These are phyloP conservation scores for Phrixothrix hirtus DNA, from an alignment of 2,888 invertebrate genomes.

Conservation along the genomic window DNA sequence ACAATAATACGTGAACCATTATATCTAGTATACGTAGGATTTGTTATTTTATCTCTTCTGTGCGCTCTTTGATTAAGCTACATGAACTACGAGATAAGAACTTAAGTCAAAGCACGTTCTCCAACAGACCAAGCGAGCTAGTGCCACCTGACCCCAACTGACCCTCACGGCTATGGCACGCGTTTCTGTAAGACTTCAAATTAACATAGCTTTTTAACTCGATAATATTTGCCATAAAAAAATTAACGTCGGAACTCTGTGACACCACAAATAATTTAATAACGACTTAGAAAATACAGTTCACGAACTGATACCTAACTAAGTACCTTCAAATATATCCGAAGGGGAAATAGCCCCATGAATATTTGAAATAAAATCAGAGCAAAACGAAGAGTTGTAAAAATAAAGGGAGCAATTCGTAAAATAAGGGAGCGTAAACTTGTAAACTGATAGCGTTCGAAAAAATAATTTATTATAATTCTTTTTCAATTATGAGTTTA, in stretches of 20 bases:
- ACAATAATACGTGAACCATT: neutral
- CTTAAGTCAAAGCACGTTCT: constrained; percentile 28
- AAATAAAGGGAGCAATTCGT: constrained; percentile 7
- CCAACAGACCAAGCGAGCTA: constrained; percentile 31
- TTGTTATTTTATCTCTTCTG: constrained; percentile 4
- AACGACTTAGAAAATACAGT: too few species aligned
- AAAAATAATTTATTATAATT: constrained; percentile 15
- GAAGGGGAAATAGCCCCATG: neutral
- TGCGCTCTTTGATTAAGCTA: constrained; percentile 21
- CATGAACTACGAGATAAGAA: constrained; percentile 17
- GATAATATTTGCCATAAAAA: neutral
- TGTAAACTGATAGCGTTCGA: constrained; percentile 11
- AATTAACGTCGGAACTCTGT: too few species aligned
- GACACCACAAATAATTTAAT: too few species aligned
- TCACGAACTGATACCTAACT: too few species aligned
- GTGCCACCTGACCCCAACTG: constrained; percentile 40
- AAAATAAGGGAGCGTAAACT: constrained; percentile 7
- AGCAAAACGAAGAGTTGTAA: constrained; percentile 3
- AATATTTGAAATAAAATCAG: constrained; percentile 3
- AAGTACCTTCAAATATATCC: neutral
- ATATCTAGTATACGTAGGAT: constrained; percentile 3
- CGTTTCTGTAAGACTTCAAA: constrained; percentile 34
- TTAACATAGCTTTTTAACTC: constrained; percentile 7
- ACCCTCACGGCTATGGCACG: constrained; percentile 43
- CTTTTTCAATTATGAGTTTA: constrained; percentile 11